phyloP scores from a whole-genome alignment of 2,888 invertebrate genomes.

The Empis livida region DNA sequence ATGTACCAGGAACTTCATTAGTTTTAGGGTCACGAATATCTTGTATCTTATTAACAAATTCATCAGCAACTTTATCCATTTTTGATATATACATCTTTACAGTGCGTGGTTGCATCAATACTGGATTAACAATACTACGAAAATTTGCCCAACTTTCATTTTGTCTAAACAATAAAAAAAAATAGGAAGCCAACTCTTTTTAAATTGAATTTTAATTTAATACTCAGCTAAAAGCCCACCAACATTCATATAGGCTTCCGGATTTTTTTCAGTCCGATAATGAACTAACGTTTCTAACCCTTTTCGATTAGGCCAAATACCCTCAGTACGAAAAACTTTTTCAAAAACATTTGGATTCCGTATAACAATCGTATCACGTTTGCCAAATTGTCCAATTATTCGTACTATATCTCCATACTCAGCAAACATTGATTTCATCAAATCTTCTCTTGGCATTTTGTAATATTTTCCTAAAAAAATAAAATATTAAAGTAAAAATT shows the following conservation, averaged over 20 bases:
- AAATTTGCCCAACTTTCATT: constrained; percentile 57
- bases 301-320: constrained; percentile 34
- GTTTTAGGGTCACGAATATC: constrained; percentile 22
- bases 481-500: neutral
- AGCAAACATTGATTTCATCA: neutral
- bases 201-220: neutral
- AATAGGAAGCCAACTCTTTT: neutral
- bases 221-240: constrained; percentile 13
- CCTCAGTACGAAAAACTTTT: constrained; percentile 36
- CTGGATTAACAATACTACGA: too few species aligned
- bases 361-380: constrained; percentile 27
- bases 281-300: constrained; percentile 29
- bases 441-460: too few species aligned
- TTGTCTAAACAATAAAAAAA: constrained; percentile 35
- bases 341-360: constrained; percentile 40
- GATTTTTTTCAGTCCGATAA: constrained; percentile 26
- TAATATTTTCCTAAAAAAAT: neutral
- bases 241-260: constrained; percentile 15
- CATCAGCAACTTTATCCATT: constrained; percentile 35
- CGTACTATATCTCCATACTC: constrained; percentile 32
- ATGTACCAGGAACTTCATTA: constrained; percentile 34
- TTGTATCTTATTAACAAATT: constrained; percentile 17
- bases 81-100: constrained; percentile 40
- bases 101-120: constrained; percentile 48
- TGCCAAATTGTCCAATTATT: constrained; percentile 30